A percentile compares a stretch with the other conserved stretches of the same genome.
phyloP scores from a whole-genome alignment of 2,113 vertebrate species.

The Gnathonemus longibarbis region DNA sequence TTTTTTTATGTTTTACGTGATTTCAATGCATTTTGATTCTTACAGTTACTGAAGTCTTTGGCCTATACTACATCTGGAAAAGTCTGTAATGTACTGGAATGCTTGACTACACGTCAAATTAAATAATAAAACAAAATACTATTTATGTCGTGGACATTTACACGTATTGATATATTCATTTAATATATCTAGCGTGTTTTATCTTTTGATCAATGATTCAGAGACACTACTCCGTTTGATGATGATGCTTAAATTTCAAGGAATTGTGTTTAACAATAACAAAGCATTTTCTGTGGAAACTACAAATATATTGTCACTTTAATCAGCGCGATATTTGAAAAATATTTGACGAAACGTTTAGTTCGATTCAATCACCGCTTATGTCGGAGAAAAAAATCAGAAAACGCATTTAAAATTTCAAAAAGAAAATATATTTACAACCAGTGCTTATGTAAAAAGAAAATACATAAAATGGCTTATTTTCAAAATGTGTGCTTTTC shows the following conservation, averaged over 20 bases:
- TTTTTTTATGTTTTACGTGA: neutral
- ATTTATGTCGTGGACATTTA: neutral
- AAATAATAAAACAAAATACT: neutral
- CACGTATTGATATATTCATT: neutral
- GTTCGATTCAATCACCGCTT: neutral
- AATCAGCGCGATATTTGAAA: neutral
- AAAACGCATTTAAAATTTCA: constrained; percentile 11
- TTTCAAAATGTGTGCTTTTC: constrained; percentile 16
- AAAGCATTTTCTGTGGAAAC: neutral
- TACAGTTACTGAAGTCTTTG: neutral
- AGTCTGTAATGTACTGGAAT: neutral
- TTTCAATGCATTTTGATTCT: neutral
- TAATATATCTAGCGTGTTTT: neutral
- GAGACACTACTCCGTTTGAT: neutral
- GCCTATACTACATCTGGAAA: neutral
- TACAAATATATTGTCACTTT: neutral
- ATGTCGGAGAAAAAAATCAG: neutral
- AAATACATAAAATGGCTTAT: constrained; percentile 15
- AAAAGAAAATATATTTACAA: constrained; percentile 28
- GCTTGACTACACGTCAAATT: neutral
- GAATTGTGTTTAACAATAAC: neutral
- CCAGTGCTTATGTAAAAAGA: constrained; percentile 20
- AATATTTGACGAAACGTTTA: neutral
- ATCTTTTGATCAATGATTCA: neutral
- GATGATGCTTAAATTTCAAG: neutral